Evolutionary conservation across 2,888 invertebrate species (phyloP).

Genomic region (Ligdia adustata): DNA sequence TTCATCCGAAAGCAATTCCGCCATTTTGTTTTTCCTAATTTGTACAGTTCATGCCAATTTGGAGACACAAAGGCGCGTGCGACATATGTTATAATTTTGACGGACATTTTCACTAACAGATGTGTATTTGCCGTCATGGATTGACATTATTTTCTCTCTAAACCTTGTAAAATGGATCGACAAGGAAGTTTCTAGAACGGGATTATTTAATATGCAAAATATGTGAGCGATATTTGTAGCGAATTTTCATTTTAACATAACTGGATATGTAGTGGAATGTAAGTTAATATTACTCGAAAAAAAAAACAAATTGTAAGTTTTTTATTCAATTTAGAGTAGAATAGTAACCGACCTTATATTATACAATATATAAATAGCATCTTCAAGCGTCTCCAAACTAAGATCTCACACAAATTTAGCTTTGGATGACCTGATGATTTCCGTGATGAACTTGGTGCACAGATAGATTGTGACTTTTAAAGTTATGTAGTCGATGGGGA

Average conservation of each 20-base stretch:
- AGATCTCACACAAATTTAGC: too few relatives aligned
- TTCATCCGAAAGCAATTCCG: slow-evolving; percentile 5
- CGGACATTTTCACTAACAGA: slow-evolving; percentile 44
- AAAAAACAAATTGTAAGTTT: too few relatives aligned
- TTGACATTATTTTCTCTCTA: slow-evolving; percentile 34
- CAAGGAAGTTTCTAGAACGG: slow-evolving; percentile 15
- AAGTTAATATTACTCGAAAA: too few relatives aligned
- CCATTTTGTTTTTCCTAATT: slow-evolving; percentile 28
- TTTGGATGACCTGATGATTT: too few relatives aligned
- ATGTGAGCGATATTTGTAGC: background rate
- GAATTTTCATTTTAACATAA: background rate
- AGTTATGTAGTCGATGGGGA: too few relatives aligned
- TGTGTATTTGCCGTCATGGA: slow-evolving; percentile 34
- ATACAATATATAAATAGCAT: too few relatives aligned
- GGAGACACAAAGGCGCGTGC: slow-evolving; percentile 24
- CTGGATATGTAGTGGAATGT: slow-evolving; percentile 2
- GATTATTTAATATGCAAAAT: slow-evolving; percentile 13
- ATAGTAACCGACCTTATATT: too few relatives aligned
- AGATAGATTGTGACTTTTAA: too few relatives aligned
- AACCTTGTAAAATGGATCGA: slow-evolving; percentile 18
- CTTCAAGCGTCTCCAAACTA: too few relatives aligned
- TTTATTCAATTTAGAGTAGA: too few relatives aligned
- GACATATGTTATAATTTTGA: slow-evolving; percentile 37
- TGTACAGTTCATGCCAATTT: slow-evolving; percentile 39
- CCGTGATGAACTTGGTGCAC: too few relatives aligned